phyloP scores from a whole-genome alignment of 2,888 invertebrate genomes.

The Mycalesis mineus region DNA sequence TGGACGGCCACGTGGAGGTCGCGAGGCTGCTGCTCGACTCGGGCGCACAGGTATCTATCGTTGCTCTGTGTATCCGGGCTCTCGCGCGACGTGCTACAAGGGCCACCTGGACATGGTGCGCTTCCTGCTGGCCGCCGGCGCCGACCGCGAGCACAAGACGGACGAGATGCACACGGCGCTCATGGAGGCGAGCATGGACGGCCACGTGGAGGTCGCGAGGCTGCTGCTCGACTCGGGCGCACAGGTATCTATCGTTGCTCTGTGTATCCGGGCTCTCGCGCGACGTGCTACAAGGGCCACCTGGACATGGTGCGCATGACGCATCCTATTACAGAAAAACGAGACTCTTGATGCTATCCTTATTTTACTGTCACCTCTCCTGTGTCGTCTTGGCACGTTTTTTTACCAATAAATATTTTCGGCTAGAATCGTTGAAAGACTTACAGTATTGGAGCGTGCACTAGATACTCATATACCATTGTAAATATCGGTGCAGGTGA shows the following conservation, averaged over 20 bases:
- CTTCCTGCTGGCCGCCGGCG: conserved; percentile 96
- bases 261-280: too few species aligned
- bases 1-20: conserved; percentile 95
- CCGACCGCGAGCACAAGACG: conserved; percentile 98
- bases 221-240: conserved; percentile 97
- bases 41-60: conserved; percentile 90
- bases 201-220: conserved; percentile 98
- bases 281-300: conserved; percentile 98
- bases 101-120: conserved; percentile 98
- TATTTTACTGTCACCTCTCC: too few species aligned
- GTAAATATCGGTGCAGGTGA: conserved; percentile 82
- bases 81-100: conserved; percentile 96
- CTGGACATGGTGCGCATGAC: conserved; percentile 97
- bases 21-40: conserved; percentile 94
- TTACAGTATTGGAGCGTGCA: too few species aligned
- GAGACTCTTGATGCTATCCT: too few species aligned
- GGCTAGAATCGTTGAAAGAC: too few species aligned
- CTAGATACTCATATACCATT: conserved; percentile 7
- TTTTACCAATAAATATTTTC: too few species aligned
- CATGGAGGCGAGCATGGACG: conserved; percentile 99
- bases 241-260: conserved; percentile 73
- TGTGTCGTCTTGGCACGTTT: too few species aligned
- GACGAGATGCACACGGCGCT: conserved; percentile 99
- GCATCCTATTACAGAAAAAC: too few species aligned
- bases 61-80: conserved; percentile 68